A percentile compares a stretch with the other conserved stretches of the same genome.
These are phyloP conservation scores for Trachelus troglodyta DNA, from an alignment of 2,888 invertebrate species.

Conservation along the genomic window DNA sequence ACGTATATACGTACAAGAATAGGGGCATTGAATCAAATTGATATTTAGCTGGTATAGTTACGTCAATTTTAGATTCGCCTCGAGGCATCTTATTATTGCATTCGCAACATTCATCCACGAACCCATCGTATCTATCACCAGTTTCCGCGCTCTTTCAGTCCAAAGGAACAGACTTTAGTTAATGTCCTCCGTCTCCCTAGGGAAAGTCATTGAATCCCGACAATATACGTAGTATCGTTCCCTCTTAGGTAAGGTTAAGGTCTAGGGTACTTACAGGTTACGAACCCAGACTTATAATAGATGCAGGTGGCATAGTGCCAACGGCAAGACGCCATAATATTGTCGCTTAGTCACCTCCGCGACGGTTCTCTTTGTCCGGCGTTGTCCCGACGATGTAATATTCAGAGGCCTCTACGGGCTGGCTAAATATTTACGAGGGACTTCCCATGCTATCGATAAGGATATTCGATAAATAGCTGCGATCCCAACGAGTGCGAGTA, in stretches of 20 bases:
- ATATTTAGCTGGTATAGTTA: background rate
- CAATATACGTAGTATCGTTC: background rate
- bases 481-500: background rate
- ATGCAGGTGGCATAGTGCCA: slow-evolving; percentile 42
- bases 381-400: slow-evolving; percentile 24
- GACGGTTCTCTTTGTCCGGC: slow-evolving; percentile 33
- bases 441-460: background rate
- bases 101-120: background rate
- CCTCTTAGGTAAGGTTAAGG: slow-evolving; percentile 36
- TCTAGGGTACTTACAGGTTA: slow-evolving; percentile 35
- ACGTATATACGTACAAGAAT: background rate
- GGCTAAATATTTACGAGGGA: slow-evolving; percentile 37
- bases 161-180: background rate
- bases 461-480: background rate
- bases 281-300: slow-evolving; percentile 43
- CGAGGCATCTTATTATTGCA: background rate
- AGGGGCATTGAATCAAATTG: background rate
- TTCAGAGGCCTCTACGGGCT: slow-evolving; percentile 29
- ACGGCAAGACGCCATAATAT: slow-evolving; percentile 42
- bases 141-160: background rate
- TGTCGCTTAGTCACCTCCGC: slow-evolving; percentile 43
- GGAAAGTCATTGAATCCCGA: background rate
- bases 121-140: background rate
- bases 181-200: background rate
- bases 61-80: background rate